Conservation (phyloP, 2,888 invertebrate genomes). For the Rhyacophila evoluta region DNA sequence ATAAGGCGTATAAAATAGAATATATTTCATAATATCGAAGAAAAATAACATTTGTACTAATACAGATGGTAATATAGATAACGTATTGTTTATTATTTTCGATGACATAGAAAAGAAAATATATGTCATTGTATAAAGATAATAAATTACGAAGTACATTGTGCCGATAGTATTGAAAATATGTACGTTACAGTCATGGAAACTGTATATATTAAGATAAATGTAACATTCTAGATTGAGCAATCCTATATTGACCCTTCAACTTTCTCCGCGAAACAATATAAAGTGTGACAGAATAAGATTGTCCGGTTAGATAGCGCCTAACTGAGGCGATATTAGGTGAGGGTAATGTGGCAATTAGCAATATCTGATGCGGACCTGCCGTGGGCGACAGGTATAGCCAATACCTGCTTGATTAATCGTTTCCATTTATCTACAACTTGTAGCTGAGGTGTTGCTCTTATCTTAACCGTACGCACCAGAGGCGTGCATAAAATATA, state of each 20-base stretch:
- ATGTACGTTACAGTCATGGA: too few relatives aligned
- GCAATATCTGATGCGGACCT: conserved; percentile 24
- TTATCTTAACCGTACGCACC: conserved; percentile 29
- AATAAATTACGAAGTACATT: too few relatives aligned
- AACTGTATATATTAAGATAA: too few relatives aligned
- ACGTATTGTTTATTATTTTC: too few relatives aligned
- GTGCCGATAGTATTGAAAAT: too few relatives aligned
- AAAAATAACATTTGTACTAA: too few relatives aligned
- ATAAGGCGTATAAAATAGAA: too few relatives aligned
- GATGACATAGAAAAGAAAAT: too few relatives aligned
- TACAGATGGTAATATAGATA: too few relatives aligned
- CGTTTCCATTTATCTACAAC: conserved; percentile 35
- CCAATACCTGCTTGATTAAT: conserved; percentile 38
- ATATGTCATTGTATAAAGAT: too few relatives aligned
- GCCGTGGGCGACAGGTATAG: conserved; percentile 20
- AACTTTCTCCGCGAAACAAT: conserved; percentile 17
- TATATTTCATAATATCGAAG: too few relatives aligned
- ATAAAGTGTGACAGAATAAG: neutral
- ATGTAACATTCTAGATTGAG: neutral
- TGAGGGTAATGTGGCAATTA: conserved; percentile 22
- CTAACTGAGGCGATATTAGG: conserved; percentile 3
- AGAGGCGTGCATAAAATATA: conserved; percentile 20
- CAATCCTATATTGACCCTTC: neutral
- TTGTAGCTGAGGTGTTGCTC: conserved; percentile 38
- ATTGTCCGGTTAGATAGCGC: neutral